phyloP scores from a whole-genome alignment of 2,797 vertebrate species.

The Leuciscus waleckii region DNA sequence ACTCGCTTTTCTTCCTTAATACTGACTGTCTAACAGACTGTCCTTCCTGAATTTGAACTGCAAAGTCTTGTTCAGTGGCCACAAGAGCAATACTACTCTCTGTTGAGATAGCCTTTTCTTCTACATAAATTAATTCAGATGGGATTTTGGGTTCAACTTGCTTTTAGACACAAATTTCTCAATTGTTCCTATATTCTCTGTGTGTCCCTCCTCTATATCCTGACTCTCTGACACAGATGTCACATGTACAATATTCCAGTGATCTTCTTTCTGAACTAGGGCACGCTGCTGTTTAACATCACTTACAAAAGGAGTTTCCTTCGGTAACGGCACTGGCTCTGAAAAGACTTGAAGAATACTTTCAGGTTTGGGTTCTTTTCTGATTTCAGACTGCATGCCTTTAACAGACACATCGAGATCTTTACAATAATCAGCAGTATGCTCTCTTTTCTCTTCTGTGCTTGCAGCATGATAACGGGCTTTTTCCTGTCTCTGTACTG shows the following conservation, averaged over 20 bases:
- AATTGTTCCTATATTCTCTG: constrained; percentile 74
- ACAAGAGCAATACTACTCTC: constrained; percentile 79
- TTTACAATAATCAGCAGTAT: constrained; percentile 77
- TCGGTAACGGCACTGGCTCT: constrained; percentile 77
- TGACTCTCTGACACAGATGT: constrained; percentile 75
- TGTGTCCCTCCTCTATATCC: constrained; percentile 75
- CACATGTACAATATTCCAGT: constrained; percentile 78
- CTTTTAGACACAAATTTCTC: constrained; percentile 71
- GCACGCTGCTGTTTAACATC: constrained; percentile 78
- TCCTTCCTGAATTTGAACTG: constrained; percentile 83
- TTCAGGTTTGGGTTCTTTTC: constrained; percentile 72
- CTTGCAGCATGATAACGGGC: constrained; percentile 71
- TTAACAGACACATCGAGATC: constrained; percentile 73
- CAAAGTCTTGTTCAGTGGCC: constrained; percentile 83
- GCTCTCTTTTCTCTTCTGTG: constrained; percentile 75
- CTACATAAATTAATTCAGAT: constrained; percentile 76
- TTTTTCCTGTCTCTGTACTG: constrained; percentile 78
- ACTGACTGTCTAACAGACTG: constrained; percentile 86
- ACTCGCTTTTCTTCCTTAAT: constrained; percentile 82
- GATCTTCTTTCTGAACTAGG: constrained; percentile 82
- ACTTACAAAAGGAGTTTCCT: constrained; percentile 76
- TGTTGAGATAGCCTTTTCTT: constrained; percentile 76
- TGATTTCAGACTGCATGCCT: constrained; percentile 68
- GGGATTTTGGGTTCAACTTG: constrained; percentile 77
- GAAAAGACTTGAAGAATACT: constrained; percentile 77